Evolutionary conservation across 2,113 vertebrate genomes (phyloP).

Genomic region (Rostratula benghalensis): DNA sequence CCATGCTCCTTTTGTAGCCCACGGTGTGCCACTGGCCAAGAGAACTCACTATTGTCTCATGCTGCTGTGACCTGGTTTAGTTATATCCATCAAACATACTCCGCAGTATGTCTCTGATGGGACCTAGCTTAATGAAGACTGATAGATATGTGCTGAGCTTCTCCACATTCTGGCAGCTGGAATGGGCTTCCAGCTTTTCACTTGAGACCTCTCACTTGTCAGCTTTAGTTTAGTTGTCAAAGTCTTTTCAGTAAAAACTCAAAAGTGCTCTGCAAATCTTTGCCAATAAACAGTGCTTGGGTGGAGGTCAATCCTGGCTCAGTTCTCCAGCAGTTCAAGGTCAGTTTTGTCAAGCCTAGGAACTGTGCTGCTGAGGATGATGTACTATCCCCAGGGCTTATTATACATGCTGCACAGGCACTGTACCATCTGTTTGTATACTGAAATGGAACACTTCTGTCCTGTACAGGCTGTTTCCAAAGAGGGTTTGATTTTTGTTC

Average conservation of each 20-base stretch:
- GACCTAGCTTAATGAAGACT: not conserved
- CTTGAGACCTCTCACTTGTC: not conserved
- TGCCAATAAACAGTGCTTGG: not conserved
- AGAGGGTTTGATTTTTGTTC: not conserved
- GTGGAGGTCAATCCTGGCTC: not conserved
- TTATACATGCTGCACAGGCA: not conserved
- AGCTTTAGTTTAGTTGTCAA: not conserved
- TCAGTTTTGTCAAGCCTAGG: not conserved
- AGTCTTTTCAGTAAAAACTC: not conserved
- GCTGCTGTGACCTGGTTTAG: not conserved
- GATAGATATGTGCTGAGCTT: not conserved
- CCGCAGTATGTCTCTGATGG: no score
- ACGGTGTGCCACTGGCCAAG: fast-evolving
- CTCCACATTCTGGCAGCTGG: not conserved
- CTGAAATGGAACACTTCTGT: not conserved
- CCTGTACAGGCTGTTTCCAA: not conserved
- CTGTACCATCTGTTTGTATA: not conserved
- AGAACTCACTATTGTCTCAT: not conserved
- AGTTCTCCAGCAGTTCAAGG: not conserved
- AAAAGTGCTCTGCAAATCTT: not conserved
- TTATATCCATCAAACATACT: not conserved
- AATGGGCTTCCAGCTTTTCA: not conserved
- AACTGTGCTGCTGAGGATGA: not conserved
- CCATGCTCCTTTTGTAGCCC: not conserved
- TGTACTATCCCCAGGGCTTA: not conserved